These are phyloP conservation scores for Agapornis roseicollis DNA, from an alignment of 2,113 vertebrate genomes.

Conservation along the genomic window DNA sequence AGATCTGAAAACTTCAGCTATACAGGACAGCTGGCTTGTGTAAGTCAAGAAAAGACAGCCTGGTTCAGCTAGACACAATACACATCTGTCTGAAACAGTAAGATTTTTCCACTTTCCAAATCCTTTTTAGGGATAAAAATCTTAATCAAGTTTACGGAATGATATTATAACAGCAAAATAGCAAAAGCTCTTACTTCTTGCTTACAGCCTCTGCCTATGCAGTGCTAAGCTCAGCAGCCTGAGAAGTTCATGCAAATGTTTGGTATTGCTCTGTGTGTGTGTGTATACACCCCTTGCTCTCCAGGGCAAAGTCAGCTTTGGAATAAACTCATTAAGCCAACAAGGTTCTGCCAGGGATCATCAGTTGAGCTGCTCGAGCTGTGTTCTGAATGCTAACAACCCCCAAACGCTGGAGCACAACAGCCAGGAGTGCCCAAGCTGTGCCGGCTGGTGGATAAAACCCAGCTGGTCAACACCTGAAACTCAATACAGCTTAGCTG, in stretches of 20 bases:
- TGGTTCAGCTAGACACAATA: neutral
- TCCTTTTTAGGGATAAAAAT: neutral
- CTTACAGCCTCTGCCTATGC: neutral
- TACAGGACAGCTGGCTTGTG: neutral
- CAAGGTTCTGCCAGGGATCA: neutral
- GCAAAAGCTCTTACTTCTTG: neutral
- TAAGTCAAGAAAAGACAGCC: neutral
- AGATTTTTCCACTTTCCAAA: neutral
- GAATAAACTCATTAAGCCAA: conserved; percentile 11
- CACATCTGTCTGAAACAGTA: neutral
- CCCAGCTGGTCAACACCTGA: conserved; percentile 30
- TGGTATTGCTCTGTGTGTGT: neutral
- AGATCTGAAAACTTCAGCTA: neutral
- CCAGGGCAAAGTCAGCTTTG: neutral
- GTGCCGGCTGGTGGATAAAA: neutral
- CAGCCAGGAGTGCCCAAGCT: neutral
- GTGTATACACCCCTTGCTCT: neutral
- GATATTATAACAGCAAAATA: neutral
- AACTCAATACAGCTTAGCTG: neutral
- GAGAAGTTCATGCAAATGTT: neutral
- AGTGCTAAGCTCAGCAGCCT: neutral
- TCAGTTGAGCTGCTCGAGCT: neutral
- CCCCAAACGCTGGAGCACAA: neutral
- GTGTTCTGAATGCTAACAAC: conserved; percentile 44
- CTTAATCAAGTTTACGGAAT: neutral